phyloP scores from a whole-genome alignment of 2,888 invertebrate genomes.

The Serripes groenlandicus region DNA sequence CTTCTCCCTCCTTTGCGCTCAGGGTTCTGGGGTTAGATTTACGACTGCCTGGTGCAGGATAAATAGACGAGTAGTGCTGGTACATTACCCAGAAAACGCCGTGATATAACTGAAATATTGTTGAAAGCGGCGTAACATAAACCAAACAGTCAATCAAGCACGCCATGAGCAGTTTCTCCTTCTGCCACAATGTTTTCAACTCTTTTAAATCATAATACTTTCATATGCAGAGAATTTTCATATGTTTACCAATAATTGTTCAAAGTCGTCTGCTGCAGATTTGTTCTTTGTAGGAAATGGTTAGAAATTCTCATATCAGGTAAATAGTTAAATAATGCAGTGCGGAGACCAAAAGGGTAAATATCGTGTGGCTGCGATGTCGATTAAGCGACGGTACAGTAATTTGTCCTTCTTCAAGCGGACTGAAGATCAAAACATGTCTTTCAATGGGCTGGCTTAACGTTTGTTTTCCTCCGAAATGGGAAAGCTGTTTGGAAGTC shows the following conservation, averaged over 20 bases:
- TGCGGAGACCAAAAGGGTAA: not conserved
- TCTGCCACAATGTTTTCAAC: not conserved
- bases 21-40: too few species aligned
- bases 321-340: not conserved
- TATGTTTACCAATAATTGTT: not conserved
- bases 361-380: not conserved
- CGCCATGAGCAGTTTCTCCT: not conserved
- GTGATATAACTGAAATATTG: too few species aligned
- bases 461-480: conserved; percentile 26
- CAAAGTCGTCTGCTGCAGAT: not conserved
- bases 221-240: not conserved
- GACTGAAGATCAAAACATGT: conserved; percentile 24
- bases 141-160: too few species aligned
- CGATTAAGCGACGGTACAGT: conserved; percentile 8
- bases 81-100: too few species aligned
- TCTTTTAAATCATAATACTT: too few species aligned
- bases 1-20: too few species aligned
- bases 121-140: too few species aligned
- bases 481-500: not conserved
- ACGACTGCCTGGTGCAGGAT: too few species aligned
- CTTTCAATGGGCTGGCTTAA: not conserved
- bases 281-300: not conserved
- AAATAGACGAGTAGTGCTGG: too few species aligned
- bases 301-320: not conserved
- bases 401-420: conserved; percentile 29